These are phyloP conservation scores for Philopedon plagiatum DNA, from an alignment of 2,888 invertebrate species.

Conservation along the genomic window DNA sequence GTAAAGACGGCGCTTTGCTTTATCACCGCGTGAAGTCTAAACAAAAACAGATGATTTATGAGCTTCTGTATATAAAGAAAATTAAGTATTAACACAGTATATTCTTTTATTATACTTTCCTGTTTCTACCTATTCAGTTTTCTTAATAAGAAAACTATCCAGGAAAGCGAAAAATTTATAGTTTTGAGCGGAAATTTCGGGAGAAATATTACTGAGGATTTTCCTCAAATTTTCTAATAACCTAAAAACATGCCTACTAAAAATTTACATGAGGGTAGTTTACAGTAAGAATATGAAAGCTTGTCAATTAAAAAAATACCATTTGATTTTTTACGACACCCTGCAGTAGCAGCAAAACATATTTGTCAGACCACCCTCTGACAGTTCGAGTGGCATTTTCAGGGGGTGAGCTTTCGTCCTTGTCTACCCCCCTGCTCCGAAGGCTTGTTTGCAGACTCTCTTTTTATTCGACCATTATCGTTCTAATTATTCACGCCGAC, in stretches of 20 bases:
- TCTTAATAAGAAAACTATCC: too few species aligned
- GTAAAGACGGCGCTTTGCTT: constrained; percentile 7
- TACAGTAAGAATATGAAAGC: too few species aligned
- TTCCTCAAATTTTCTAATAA: too few species aligned
- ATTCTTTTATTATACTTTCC: too few species aligned
- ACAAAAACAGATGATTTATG: constrained; percentile 14
- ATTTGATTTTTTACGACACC: background rate
- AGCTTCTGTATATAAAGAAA: background rate
- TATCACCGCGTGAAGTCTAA: background rate
- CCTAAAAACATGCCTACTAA: too few species aligned
- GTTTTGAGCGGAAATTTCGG: too few species aligned
- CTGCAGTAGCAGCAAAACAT: constrained; percentile 64
- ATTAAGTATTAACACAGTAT: too few species aligned
- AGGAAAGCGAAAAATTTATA: too few species aligned
- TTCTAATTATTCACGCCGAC: constrained; percentile 69
- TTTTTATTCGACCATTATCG: constrained; percentile 69
- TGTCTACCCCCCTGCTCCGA: constrained; percentile 34
- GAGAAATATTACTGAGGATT: too few species aligned
- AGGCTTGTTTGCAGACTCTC: constrained; percentile 66
- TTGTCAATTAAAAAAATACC: too few species aligned
- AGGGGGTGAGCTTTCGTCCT: constrained; percentile 29
- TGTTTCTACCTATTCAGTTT: too few species aligned
- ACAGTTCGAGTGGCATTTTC: constrained; percentile 56
- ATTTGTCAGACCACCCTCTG: constrained; percentile 68
- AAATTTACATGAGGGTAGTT: too few species aligned